Evolutionary conservation across 2,888 invertebrate genomes (phyloP).

Genomic region (Mermis nigrescens): DNA sequence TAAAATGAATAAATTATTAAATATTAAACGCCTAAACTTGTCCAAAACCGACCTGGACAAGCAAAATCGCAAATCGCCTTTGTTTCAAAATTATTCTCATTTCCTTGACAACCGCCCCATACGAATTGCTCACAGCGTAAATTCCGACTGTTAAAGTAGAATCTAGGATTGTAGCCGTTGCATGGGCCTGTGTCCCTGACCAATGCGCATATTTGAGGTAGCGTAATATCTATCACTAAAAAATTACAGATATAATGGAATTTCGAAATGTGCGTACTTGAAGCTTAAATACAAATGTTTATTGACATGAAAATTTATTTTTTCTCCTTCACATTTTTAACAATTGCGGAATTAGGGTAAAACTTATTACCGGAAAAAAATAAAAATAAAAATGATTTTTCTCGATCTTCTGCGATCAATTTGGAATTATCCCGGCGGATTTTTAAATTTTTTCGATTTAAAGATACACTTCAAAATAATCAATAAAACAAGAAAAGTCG

Average conservation of each 20-base stretch:
- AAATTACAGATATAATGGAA: neutral
- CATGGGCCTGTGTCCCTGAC: conserved; percentile 24
- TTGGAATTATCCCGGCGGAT: too few species aligned
- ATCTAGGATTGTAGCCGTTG: conserved; percentile 26
- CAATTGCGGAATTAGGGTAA: conserved; percentile 2
- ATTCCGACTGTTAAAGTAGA: conserved; percentile 26
- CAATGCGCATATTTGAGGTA: conserved; percentile 24
- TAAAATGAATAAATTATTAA: too few species aligned
- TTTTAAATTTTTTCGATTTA: too few species aligned
- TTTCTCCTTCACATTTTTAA: too few species aligned
- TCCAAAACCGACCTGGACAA: conserved; percentile 17
- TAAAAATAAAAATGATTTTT: too few species aligned
- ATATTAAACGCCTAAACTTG: too few species aligned
- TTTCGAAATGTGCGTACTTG: too few species aligned
- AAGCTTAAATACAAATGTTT: too few species aligned
- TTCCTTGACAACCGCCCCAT: conserved; percentile 26
- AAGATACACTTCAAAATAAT: too few species aligned
- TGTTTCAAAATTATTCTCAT: conserved; percentile 25
- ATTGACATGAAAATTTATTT: too few species aligned
- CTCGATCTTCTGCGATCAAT: too few species aligned
- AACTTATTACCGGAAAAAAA: neutral
- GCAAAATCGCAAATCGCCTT: conserved; percentile 22
- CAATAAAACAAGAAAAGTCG: too few species aligned
- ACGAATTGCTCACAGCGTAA: conserved; percentile 29
- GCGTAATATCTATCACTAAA: conserved; percentile 16